Evolutionary conservation across 1,140 invertebrate genomes (phyloP), one percentile per base, ranked within the genome.

Genomic region (Acyrthosiphon pisum): DNA sequence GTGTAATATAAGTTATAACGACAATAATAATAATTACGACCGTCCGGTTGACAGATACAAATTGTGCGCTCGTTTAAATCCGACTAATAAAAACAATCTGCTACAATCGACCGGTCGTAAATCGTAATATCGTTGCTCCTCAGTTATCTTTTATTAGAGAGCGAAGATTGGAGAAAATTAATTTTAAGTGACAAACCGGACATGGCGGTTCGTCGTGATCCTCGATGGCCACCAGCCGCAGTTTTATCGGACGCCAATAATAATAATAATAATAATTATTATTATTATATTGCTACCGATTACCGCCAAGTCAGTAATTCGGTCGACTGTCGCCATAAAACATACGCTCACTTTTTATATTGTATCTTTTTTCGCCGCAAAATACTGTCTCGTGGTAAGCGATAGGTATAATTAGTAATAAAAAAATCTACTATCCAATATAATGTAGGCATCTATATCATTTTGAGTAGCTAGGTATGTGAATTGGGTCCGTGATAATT

Each of bases 11-110:
- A 41, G 3, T 84, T 11, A 84, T 44, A 44, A 84, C 41, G 41
- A 84, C 23, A 83, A 37, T 83, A 44, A 86, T 83, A 46, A 44
- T 86, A 30, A 86, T 86, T 86, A 86, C 37, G 37, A n/a, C 84
- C 26, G 41, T 86, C 84, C 37, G 84, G 26, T 86, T 46, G 84
- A 86, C 84, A 86, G 84, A 86, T 86, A 86, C 84, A 48, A 86
- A 86, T 86, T 86, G 44, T 86, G 14, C 23, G 44, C 84, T 86
- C 83, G 84, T 86, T 46, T 44, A n/a, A 86, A 46, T 86, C 84
- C 84, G 26, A 86, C 37, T 44, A 30, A n/a, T 46, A 46, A 86
- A 86, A 48, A 86, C 41, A 41, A 46, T 86, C 23, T 46, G 44
- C 30, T 44, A 44, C 84, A 41, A 86, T 86, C 84, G 26, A 46